phyloP scores from a whole-genome alignment of 2,888 invertebrate species.

The Calameuta filiformis region DNA sequence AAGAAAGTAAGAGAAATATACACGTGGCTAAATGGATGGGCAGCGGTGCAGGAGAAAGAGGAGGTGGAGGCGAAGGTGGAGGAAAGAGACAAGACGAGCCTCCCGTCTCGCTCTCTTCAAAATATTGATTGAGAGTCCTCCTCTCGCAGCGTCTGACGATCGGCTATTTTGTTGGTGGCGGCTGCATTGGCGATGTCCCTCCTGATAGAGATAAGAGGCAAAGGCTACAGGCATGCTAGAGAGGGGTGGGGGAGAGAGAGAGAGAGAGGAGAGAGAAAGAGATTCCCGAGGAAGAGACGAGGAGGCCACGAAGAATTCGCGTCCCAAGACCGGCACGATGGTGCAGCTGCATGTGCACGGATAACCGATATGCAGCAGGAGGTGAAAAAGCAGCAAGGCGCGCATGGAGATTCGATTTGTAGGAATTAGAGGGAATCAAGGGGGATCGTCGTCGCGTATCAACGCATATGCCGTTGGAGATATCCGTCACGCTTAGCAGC shows the following conservation, averaged over 20 bases:
- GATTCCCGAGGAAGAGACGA: not conserved
- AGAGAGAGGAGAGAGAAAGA: not conserved
- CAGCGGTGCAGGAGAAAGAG: not conserved
- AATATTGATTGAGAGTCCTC: constrained; percentile 37
- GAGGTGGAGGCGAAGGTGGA: not conserved
- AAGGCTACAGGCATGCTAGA: no score
- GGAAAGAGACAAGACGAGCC: not conserved
- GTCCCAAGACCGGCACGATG: no score
- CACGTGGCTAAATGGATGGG: not conserved
- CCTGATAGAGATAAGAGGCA: no score
- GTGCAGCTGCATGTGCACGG: no score
- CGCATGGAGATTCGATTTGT: no score
- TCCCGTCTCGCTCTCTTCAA: constrained; percentile 31
- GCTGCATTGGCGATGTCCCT: no score
- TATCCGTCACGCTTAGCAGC: not conserved
- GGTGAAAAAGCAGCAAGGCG: no score
- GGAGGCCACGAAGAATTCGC: constrained; percentile 18
- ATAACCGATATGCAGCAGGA: no score
- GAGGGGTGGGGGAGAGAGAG: not conserved
- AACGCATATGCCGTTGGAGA: no score
- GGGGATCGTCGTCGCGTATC: no score
- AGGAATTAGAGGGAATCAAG: no score
- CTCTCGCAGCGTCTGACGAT: constrained; percentile 14
- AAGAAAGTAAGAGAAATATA: no score
- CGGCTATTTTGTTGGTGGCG: constrained; percentile 20